A percentile compares a stretch with the other conserved stretches of the same genome.
These are phyloP conservation scores for Drosophila nigricruria DNA, from an alignment of 2,888 invertebrate species.

Conservation along the genomic window DNA sequence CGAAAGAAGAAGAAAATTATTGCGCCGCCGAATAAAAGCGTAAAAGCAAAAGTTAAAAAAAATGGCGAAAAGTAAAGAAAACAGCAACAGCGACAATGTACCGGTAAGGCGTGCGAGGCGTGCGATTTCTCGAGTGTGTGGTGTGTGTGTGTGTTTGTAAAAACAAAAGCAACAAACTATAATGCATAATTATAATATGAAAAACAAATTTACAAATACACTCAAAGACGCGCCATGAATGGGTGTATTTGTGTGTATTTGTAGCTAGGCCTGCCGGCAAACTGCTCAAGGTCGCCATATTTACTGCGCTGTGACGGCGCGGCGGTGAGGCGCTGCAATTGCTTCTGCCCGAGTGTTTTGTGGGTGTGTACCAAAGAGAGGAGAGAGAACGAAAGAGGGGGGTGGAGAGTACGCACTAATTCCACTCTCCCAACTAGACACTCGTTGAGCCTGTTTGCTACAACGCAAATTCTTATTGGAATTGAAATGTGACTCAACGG, in stretches of 20 bases:
- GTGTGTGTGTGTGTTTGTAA: conserved; percentile 12
- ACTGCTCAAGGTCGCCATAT: conserved; percentile 52
- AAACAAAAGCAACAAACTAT: conserved; percentile 48
- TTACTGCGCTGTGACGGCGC: neutral
- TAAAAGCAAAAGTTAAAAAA: conserved; percentile 73
- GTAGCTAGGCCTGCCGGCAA: conserved; percentile 45
- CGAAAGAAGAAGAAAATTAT: conserved; percentile 75
- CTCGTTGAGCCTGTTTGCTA: conserved; percentile 42
- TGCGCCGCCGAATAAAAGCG: conserved; percentile 77
- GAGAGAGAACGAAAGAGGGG: conserved; percentile 4
- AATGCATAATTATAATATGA: conserved; percentile 58
- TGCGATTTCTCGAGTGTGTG: conserved; percentile 7
- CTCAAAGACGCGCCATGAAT: conserved; percentile 10
- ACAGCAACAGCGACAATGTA: conserved; percentile 29
- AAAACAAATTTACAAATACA: conserved; percentile 29
- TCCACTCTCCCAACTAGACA: conserved; percentile 13
- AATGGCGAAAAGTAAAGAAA: conserved; percentile 57
- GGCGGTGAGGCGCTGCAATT: conserved; percentile 19
- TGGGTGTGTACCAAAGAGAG: conserved; percentile 14
- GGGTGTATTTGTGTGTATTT: conserved; percentile 20
- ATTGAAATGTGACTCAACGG: neutral
- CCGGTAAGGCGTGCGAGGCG: conserved; percentile 23
- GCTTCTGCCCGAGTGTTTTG: conserved; percentile 14
- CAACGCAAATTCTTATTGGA: conserved; percentile 55
- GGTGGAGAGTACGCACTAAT: neutral